Evolutionary conservation across 1,140 invertebrate genomes (phyloP), one percentile per base, ranked within the genome.

Genomic region (Gryon sp.): DNA sequence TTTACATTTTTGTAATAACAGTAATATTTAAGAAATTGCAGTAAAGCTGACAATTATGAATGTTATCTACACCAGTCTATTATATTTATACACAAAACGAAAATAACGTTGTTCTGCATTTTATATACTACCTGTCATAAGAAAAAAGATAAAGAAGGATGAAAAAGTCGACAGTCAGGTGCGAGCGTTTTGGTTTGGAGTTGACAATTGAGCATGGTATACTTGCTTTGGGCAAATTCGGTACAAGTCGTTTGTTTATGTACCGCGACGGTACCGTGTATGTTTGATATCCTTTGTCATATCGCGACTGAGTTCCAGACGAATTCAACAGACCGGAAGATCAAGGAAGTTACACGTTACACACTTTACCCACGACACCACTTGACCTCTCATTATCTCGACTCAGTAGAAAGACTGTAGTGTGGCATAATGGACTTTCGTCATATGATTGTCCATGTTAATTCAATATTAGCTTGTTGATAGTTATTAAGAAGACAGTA

Each of bases 321-420:
- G 36, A 79, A 68, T 66, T 32, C 59, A 53, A 28, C 69, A 20
- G 55, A 79, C 75, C 75, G 78, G 77, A 81, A 78, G 75, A 81
- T 78, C 78, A 79, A 79, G 68, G 70, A 78, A 72, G 70, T 78
- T 68, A 50, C 66, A 70, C 80, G 77, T 79, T 60, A 78, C 68
- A 68, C 72, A 78, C 63, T 65, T 78, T 75, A 65, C 70, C 69
- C 72, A 73, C 70, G 65, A 68, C 76, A 74, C 69, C 66, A 79
- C 74, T 77, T 75, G 74, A 81, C 77, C 80, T 78, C 72, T 78
- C 80, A 72, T 79, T 81, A 77, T 74, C 68, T 62, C 68, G 40
- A 53, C 62, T 77, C 55, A 52, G 34, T 77, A 30, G 60, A 55
- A 77, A 40, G 66, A 68, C 62, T 57, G 50, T 69, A 57, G 63